phyloP scores from a whole-genome alignment of 2,113 vertebrate species.

The Lagopus leucura region DNA sequence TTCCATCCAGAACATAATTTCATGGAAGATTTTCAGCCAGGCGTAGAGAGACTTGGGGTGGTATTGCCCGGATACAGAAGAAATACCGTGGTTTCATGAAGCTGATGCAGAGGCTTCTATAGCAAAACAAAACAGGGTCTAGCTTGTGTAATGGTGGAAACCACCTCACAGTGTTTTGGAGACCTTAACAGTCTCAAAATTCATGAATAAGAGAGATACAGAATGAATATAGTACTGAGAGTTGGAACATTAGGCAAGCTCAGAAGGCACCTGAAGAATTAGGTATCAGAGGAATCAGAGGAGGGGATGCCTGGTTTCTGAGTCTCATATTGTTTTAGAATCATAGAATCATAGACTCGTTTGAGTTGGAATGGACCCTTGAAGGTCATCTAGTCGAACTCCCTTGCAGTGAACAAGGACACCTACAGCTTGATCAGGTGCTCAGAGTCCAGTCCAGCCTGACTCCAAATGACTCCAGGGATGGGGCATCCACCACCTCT shows the following conservation, averaged over 20 bases:
- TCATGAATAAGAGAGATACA: not conserved
- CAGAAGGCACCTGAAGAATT: not conserved
- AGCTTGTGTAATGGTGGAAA: not conserved
- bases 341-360: too few relatives aligned
- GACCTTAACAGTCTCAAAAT: not conserved
- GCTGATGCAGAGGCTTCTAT: not conserved
- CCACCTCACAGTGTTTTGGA: not conserved
- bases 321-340: not conserved
- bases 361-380: too few relatives aligned
- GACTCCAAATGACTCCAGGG: too few relatives aligned
- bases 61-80: not conserved
- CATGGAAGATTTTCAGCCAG: not conserved
- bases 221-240: not conserved
- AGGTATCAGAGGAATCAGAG: not conserved
- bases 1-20: not conserved
- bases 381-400: too few relatives aligned
- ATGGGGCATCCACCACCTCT: too few relatives aligned
- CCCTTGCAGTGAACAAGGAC: too few relatives aligned
- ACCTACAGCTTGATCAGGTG: too few relatives aligned
- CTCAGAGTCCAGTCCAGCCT: too few relatives aligned
- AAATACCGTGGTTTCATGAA: not conserved
- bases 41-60: not conserved
- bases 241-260: not conserved
- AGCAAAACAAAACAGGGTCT: not conserved
- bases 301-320: not conserved